phyloP scores from a whole-genome alignment of 2,113 vertebrate genomes.

The Siniperca chuatsi region DNA sequence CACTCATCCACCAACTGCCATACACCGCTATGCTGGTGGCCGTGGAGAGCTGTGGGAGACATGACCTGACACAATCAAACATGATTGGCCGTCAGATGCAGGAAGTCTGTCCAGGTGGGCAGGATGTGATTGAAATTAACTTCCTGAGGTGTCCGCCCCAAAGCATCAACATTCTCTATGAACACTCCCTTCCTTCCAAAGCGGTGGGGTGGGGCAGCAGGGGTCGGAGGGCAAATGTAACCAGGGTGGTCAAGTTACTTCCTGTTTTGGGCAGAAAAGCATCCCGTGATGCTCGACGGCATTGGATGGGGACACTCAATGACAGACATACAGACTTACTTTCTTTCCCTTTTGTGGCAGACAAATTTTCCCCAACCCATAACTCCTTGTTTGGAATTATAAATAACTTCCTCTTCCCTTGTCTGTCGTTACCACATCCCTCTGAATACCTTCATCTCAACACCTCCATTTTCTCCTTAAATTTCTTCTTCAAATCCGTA shows the following conservation, averaged over 20 bases:
- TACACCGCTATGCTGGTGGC: constrained; percentile 41
- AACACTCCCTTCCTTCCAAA: constrained; percentile 59
- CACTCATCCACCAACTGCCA: constrained; percentile 18
- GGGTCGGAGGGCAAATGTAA: constrained; percentile 44
- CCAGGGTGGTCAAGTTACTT: constrained; percentile 47
- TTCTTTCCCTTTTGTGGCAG: background rate
- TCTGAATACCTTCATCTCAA: constrained; percentile 22
- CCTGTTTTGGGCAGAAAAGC: constrained; percentile 52
- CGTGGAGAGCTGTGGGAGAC: constrained; percentile 53
- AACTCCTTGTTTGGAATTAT: background rate
- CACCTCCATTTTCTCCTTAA: constrained; percentile 5
- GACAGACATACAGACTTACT: constrained; percentile 15
- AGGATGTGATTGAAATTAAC: constrained; percentile 67
- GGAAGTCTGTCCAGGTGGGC: constrained; percentile 73
- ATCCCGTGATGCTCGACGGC: constrained; percentile 18
- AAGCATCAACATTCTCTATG: constrained; percentile 46
- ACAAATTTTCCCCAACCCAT: background rate
- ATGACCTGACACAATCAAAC: constrained; percentile 63
- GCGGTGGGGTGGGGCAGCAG: background rate
- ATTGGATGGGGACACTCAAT: background rate
- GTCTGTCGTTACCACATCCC: constrained; percentile 3
- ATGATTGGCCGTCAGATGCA: constrained; percentile 42
- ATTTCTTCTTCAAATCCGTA: background rate
- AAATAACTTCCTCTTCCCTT: constrained; percentile 25
- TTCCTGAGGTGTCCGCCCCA: constrained; percentile 45